Evolutionary conservation across 92 coral and sea anemone genomes (phyloP), one percentile per base, ranked within the genome.

Genomic region (Palythoa heliodiscus): DNA sequence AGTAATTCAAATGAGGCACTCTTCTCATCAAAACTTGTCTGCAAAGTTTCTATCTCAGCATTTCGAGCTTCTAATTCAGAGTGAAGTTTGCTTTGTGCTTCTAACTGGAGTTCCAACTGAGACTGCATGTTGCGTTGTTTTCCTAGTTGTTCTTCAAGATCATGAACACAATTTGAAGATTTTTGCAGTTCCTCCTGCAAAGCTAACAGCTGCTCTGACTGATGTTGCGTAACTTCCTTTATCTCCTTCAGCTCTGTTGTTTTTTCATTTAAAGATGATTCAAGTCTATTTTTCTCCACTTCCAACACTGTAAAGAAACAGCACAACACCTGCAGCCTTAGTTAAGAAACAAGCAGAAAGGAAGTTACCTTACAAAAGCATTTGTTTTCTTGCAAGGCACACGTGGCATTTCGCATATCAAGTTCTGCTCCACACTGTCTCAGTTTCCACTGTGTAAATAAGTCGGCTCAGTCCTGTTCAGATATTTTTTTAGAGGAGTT

Each of bases 21-120:
- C 66, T 83, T 89, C 20, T 94, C 90, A 71, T 89, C 82, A 23
- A 91, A 90, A 75, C 89, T 80, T 13, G 91, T 88, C 71, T 90
- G 94, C 52, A 94, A 86, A 13, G 78, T 64, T 73, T 86, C 90
- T 35, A 86, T 87, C 83, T 93, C 90, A n/a, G 88, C 77, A 72
- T 87, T 83, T 37, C 91, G 86, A 29, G 69, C 86, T 67, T 89
- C 90, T 6, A 88, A 48, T 15, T 89, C 89, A 24, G 50, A 50
- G 43, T 55, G 82, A 16, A 72, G 38, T 16, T 78, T 83, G 22
- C 75, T 86, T 29, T 82, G 81, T 75, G 73, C 73, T 67, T 43
- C 43, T 25, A 83, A 1, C 29, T 80, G 85, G 11, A 16, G 35
- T 39, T 50, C 73, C 11, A 43, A 58, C 74, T 63, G 73, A 9